Conservation (phyloP, 2,113 vertebrate species). For the Neopipo cinnamomea region DNA sequence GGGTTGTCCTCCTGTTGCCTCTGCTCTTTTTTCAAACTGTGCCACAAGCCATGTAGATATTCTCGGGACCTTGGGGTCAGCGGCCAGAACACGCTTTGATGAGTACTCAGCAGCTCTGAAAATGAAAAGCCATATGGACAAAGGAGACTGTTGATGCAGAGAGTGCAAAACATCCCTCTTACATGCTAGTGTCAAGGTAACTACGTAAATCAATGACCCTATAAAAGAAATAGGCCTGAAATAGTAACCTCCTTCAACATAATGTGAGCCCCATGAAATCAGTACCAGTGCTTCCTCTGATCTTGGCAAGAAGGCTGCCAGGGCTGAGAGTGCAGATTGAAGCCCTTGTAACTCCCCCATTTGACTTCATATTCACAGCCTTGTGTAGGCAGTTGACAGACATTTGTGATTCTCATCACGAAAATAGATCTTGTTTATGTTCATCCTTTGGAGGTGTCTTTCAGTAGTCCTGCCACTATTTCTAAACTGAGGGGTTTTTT, state of each 20-base stretch:
- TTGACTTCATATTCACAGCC: not conserved
- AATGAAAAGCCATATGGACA: not conserved
- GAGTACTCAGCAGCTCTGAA: not conserved
- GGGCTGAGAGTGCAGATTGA: not conserved
- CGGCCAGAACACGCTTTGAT: not conserved
- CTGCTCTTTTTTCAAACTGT: not conserved
- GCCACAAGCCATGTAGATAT: not conserved
- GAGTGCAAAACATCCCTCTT: not conserved
- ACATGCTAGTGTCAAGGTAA: not conserved
- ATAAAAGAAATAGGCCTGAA: slow-evolving; percentile 10
- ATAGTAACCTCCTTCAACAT: slow-evolving; percentile 29
- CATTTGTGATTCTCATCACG: not conserved
- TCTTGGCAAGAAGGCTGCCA: not conserved
- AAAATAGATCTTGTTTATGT: not conserved
- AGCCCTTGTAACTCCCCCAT: not conserved
- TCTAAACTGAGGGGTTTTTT: not conserved
- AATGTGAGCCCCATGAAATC: slow-evolving; percentile 30
- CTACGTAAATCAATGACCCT: not conserved
- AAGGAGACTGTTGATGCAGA: not conserved
- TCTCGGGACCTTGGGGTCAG: not conserved
- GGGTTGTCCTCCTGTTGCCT: not conserved
- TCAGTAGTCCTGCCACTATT: not conserved
- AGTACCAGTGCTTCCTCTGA: not conserved
- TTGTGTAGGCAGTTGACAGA: not conserved
- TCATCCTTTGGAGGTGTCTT: not conserved